phyloP scores from a whole-genome alignment of 1,140 invertebrate species.

The Orius insidiosus region DNA sequence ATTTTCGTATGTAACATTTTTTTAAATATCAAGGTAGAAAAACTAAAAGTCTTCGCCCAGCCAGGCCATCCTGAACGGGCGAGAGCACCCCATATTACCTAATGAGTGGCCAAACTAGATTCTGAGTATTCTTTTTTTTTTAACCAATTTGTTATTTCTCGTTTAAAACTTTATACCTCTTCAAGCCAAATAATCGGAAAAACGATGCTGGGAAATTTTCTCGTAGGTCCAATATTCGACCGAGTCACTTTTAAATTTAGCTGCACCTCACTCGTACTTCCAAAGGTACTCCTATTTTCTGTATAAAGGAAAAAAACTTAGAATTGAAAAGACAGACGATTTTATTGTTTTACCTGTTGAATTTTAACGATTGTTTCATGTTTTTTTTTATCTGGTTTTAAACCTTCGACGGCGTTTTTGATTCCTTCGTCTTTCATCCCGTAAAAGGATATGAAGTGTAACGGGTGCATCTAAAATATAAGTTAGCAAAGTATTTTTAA shows the following conservation, averaged over 20 bases:
- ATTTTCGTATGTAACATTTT: constrained; percentile 12
- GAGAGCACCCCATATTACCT: too few species aligned
- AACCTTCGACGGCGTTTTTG: constrained; percentile 48
- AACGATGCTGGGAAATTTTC: constrained; percentile 58
- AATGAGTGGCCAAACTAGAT: too few species aligned
- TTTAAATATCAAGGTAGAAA: background rate
- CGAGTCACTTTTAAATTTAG: constrained; percentile 61
- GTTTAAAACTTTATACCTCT: constrained; percentile 49
- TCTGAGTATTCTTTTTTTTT: too few species aligned
- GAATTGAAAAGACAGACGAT: constrained; percentile 11
- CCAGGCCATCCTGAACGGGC: background rate
- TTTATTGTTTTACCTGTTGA: constrained; percentile 47
- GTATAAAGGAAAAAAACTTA: too few species aligned
- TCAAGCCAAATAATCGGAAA: constrained; percentile 80
- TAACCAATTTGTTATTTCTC: too few species aligned
- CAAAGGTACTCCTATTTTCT: constrained; percentile 72
- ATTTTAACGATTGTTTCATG: constrained; percentile 71
- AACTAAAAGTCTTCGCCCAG: background rate
- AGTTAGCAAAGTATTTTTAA: constrained; percentile 12
- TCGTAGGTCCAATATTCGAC: constrained; percentile 46
- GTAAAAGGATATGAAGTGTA: constrained; percentile 71
- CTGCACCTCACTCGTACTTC: constrained; percentile 67
- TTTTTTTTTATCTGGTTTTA: constrained; percentile 47
- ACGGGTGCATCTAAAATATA: constrained; percentile 54
- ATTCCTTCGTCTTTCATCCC: constrained; percentile 53